Base-by-base conservation (phyloP, 2,888 invertebrate genomes). In the Cabera pusaria region DNA sequence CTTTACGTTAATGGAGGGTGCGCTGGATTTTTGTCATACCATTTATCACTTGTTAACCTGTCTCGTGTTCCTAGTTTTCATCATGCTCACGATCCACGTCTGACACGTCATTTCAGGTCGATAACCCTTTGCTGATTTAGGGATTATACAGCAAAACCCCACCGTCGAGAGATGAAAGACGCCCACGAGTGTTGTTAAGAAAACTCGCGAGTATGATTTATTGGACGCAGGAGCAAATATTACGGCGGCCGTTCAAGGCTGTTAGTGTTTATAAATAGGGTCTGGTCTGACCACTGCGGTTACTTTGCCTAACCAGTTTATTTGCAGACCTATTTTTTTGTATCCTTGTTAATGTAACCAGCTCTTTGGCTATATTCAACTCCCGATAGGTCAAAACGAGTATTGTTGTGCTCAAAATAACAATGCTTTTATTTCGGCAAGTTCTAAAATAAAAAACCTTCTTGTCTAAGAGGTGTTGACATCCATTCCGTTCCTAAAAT, bases 31-130 rank as follows among this genome's bases (percentile, higher is more conserved):
- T n/a, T n/a, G n/a, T n/a, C n/a, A n/a, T n/a, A n/a, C n/a, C n/a
- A n/a, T n/a, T n/a, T n/a, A n/a, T n/a, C n/a, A 40, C 48, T 47
- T 38, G 37, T 52, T 42, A 35, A 44, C 44, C 48, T 52, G 39
- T 33, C 42, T 38, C 44, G 37, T 33, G 20, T 28, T n/a, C 12
- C 38, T 45, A 44, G 40, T 50, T 43, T 19, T 27, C 35, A 26
- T 17, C 17, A 35, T 23, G 12, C 11, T 21, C 10, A 5, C 31
- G 20, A 14, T 21, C 29, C 14, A 25, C 8, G 2, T 2, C 20
- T 22, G 21, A 23, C 22, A 27, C 41, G 35, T 32, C 34, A 34
- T 6, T 14, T 17, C 3, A 32, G 41, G 35, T 32, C 31, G 18
- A 25, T 32, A 32, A 38, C 36, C 38, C 27, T 34, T 21, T 9